Base-by-base conservation (phyloP, 2,797 vertebrate species). In the Psittacula derbiana region DNA sequence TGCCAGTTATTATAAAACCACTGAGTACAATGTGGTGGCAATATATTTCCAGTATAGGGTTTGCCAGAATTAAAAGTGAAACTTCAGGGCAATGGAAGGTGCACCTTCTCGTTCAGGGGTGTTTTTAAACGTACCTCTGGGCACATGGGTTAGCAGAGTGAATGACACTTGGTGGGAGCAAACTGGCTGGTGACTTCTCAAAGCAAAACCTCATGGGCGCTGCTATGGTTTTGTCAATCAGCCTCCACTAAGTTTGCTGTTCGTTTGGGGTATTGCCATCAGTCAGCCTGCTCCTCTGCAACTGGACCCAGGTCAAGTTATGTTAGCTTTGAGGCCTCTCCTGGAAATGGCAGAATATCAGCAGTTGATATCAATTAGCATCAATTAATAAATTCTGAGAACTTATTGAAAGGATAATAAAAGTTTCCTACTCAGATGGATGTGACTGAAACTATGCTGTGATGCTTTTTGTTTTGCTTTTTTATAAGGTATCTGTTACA, bases 301-400 rank as follows among this genome's bases (percentile, higher is more conserved):
- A 66, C 41, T 73, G 36, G 31, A 57, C 89, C 74, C 82, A 27
- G 30, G 31, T 7, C 5, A 20, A 23, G 17, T 24, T 21, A 4
- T 2, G 1, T 55, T 20, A 57, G 57, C 53, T 80, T 24, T 69
- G 41, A 61, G 64, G 61, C 25, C 43, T 64, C 81, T 95, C 64
- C 81, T 62, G 38, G 43, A 92, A 92, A 86, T 84, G 64, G 58
- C 62, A 79, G 79, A 95, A 40, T 71, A 80, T 91, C 73, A 66
- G 43, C 55, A 82, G 33, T 43, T 72, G 44, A 20, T 46, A 67
- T 13, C 36, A 55, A 61, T 61, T 79, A 84, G 36, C 55, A 60
- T 58, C 43, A 64, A 44, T 41, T 36, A 69, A 66, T 46, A 38
- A 82, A 80, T 90, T 92, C 84, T 75, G 70, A 92, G 82, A 90